Evolutionary conservation across 2,888 invertebrate species (phyloP).

Genomic region (Octonoba sinensis): DNA sequence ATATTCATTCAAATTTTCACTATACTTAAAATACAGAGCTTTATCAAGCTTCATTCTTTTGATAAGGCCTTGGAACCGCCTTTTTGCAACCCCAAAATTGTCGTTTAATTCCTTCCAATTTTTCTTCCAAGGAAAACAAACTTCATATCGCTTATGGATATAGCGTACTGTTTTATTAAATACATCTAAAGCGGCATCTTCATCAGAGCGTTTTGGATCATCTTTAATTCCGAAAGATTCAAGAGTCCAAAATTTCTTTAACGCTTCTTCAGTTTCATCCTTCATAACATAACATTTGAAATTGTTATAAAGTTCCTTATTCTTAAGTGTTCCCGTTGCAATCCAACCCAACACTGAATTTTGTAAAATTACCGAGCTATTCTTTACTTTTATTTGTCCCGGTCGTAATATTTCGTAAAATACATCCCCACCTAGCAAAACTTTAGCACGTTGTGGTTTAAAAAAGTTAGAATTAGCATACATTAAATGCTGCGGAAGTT

Average conservation of each 20-base stretch:
- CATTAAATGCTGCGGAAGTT: neutral
- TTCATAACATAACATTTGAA: too few species aligned
- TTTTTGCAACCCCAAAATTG: neutral
- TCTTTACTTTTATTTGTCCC: constrained; percentile 4
- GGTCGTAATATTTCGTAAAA: neutral
- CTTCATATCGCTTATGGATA: neutral
- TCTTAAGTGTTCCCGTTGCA: too few species aligned
- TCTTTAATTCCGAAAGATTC: constrained; percentile 1
- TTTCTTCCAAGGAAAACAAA: constrained; percentile 1
- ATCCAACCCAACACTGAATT: too few species aligned
- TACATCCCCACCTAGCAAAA: neutral
- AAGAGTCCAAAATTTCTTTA: neutral
- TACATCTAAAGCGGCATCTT: too few species aligned
- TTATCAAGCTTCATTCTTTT: too few species aligned
- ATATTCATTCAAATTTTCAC: too few species aligned
- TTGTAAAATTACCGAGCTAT: too few species aligned
- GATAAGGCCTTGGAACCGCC: too few species aligned
- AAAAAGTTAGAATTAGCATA: neutral
- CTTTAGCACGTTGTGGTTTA: too few species aligned
- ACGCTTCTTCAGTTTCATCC: neutral
- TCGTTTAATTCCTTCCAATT: constrained; percentile 6
- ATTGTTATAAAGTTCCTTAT: too few species aligned
- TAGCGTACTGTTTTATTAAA: neutral
- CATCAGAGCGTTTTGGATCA: too few species aligned
- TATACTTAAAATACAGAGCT: too few species aligned